These are phyloP conservation scores for Cistogaster globosa DNA, from an alignment of 2,888 invertebrate genomes.

Conservation along the genomic window DNA sequence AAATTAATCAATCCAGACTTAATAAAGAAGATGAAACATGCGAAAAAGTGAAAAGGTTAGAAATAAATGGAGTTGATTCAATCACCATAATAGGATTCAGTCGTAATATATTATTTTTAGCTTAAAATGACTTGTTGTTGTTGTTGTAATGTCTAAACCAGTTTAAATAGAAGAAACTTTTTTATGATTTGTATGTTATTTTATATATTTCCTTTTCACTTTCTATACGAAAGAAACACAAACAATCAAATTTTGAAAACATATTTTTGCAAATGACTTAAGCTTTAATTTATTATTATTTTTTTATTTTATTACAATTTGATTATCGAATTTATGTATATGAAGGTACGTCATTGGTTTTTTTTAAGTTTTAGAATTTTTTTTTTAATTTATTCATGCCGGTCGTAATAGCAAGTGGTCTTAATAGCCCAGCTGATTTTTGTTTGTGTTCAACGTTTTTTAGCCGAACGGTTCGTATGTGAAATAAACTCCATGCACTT, in stretches of 20 bases:
- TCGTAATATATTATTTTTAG: neutral
- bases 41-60: no score
- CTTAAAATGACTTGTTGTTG: no score
- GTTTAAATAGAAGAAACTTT: neutral
- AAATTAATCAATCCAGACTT: neutral
- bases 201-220: slow-evolving; percentile 57
- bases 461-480: no score
- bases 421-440: no score
- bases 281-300: slow-evolving; percentile 47
- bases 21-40: neutral
- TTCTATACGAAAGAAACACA: slow-evolving; percentile 39
- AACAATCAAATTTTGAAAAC: slow-evolving; percentile 45
- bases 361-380: no score
- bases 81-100: neutral
- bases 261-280: slow-evolving; percentile 74
- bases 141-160: neutral
- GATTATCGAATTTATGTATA: no score
- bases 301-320: slow-evolving; percentile 1
- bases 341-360: no score
- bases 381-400: no score
- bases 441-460: no score
- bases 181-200: neutral
- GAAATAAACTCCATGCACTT: no score
- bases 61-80: no score
- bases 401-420: no score